These are phyloP conservation scores for Synodontis membranacea DNA, from an alignment of 2,113 vertebrate species.

Conservation along the genomic window DNA sequence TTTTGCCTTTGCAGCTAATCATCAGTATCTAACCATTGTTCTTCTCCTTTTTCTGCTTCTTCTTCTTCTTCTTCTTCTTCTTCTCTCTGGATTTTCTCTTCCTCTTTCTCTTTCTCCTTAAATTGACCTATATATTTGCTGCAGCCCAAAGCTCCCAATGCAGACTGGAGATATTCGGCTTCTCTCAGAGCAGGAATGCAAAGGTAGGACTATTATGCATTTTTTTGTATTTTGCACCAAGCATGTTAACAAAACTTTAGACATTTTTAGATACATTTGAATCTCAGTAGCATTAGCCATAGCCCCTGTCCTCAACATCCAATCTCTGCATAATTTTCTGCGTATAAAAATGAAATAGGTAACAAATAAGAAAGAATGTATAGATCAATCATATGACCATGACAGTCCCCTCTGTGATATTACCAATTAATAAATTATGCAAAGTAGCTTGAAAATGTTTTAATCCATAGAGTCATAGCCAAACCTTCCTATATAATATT, in stretches of 20 bases:
- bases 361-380: not conserved
- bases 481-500: not conserved
- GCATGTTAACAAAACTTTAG: not conserved
- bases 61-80: conserved; percentile 72
- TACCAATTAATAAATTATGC: not conserved
- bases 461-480: not conserved
- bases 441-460: not conserved
- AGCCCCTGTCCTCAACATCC: not conserved
- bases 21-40: conserved; percentile 66
- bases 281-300: not conserved
- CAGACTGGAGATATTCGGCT: conserved; percentile 97
- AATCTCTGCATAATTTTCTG: not conserved
- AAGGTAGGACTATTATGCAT: conserved; percentile 75
- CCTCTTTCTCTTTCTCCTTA: conserved; percentile 68
- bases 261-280: not conserved
- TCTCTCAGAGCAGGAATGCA: conserved; percentile 97
- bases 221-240: not conserved
- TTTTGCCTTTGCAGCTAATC: not conserved
- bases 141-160: conserved; percentile 86
- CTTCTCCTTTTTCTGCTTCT: conserved; percentile 68
- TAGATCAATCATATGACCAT: conserved; percentile 38
- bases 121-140: conserved; percentile 65
- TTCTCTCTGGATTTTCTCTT: conserved; percentile 65
- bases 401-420: conserved; percentile 14
- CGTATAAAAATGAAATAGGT: not conserved